Evolutionary conservation across 2,113 vertebrate genomes (phyloP).

Genomic region (Pangasianodon gigas): DNA sequence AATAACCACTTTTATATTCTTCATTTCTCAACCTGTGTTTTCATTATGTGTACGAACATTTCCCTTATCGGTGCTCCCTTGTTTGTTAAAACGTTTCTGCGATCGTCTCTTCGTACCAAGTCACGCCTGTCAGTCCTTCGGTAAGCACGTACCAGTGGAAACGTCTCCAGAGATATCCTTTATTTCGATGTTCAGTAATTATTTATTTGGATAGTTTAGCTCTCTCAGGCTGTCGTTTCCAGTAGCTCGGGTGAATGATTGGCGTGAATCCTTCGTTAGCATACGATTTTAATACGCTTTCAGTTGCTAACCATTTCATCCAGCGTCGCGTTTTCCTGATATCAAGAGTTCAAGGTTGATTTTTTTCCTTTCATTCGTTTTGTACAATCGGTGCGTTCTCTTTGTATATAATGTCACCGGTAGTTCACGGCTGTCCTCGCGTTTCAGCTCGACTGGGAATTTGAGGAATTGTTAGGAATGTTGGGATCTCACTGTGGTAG

Average conservation of each 20-base stretch:
- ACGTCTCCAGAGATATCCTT: neutral
- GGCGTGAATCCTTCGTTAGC: neutral
- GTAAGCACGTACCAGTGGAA: neutral
- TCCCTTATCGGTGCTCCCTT: neutral
- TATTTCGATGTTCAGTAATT: neutral
- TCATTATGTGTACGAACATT: neutral
- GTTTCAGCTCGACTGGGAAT: slow-evolving; percentile 6
- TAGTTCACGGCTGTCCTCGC: slow-evolving; percentile 40
- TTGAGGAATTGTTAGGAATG: neutral
- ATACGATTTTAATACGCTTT: neutral
- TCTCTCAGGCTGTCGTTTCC: neutral
- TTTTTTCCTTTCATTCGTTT: neutral
- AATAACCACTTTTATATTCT: neutral
- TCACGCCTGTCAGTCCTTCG: neutral
- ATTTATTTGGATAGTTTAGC: slow-evolving; percentile 14
- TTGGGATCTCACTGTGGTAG: slow-evolving; percentile 15
- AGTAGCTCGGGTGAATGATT: neutral
- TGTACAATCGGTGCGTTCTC: slow-evolving; percentile 25
- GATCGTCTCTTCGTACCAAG: neutral
- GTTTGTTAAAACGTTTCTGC: neutral
- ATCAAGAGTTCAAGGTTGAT: slow-evolving; percentile 1
- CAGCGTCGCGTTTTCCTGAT: neutral
- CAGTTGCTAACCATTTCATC: slow-evolving; percentile 9
- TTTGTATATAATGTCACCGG: slow-evolving; percentile 39
- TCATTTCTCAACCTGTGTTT: neutral